phyloP scores from a whole-genome alignment of 1,140 invertebrate species.

The Apis cerana region DNA sequence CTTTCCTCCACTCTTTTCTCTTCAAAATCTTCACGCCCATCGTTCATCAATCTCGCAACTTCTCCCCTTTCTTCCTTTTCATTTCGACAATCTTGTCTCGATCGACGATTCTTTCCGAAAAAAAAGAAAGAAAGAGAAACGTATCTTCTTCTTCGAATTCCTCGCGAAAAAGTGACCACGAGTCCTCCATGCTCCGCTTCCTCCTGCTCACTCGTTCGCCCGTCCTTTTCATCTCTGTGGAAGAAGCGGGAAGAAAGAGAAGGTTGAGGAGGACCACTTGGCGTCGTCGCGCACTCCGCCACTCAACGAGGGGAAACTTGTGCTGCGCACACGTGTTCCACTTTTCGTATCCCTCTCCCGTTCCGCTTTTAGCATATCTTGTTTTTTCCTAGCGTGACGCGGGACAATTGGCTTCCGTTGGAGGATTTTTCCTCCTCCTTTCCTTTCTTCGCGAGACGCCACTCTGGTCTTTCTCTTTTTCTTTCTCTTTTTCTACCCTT shows the following conservation, averaged over 20 bases:
- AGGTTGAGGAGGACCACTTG: background rate
- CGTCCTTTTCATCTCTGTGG: background rate
- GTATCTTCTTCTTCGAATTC: too few species aligned
- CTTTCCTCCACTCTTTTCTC: too few species aligned
- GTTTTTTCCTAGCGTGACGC: slow-evolving; percentile 10
- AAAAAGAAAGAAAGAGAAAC: too few species aligned
- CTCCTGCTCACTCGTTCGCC: too few species aligned
- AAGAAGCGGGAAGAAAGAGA: background rate
- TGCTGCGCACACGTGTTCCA: slow-evolving; percentile 26
- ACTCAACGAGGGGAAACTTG: slow-evolving; percentile 38
- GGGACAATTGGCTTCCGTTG: slow-evolving; percentile 37
- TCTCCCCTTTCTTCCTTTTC: too few species aligned
- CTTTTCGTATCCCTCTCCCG: background rate
- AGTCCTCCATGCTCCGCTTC: background rate
- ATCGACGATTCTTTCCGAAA: too few species aligned
- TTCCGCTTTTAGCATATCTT: slow-evolving; percentile 13
- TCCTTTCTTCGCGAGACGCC: background rate
- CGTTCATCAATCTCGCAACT: too few species aligned
- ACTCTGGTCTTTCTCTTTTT: background rate
- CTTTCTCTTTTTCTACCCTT: background rate
- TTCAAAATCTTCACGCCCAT: too few species aligned
- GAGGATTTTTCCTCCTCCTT: background rate
- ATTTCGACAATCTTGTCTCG: too few species aligned
- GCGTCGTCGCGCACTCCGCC: slow-evolving; percentile 20
- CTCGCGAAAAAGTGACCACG: too few species aligned